A percentile compares a stretch with the other conserved stretches of the same genome.
phyloP scores from a whole-genome alignment of 1,140 invertebrate species.

The Aleiodes sp. region DNA sequence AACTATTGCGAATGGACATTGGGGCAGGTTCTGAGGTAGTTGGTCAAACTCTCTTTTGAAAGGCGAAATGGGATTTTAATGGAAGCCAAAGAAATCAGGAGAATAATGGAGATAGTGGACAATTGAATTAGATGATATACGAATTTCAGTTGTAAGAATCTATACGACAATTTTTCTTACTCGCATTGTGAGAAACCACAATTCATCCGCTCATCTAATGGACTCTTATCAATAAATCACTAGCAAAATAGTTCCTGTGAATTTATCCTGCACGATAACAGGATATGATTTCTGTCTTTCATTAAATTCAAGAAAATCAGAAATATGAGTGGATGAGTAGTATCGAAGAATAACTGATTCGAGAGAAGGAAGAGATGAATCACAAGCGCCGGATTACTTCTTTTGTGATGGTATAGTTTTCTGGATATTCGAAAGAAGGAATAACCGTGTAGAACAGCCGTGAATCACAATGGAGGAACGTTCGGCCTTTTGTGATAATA shows the following conservation, averaged over 20 bases:
- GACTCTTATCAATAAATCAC: conserved; percentile 56
- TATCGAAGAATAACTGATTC: background rate
- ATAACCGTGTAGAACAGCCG: conserved; percentile 31
- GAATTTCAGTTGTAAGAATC: background rate
- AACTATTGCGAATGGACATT: conserved; percentile 17
- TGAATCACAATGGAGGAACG: conserved; percentile 45
- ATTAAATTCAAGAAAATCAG: background rate
- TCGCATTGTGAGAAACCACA: background rate
- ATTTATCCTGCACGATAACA: conserved; percentile 44
- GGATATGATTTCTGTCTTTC: conserved; percentile 1
- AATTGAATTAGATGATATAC: conserved; percentile 12
- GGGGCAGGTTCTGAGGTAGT: conserved; percentile 8
- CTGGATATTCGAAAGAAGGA: background rate
- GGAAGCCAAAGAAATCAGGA: conserved; percentile 12
- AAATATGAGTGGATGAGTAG: background rate
- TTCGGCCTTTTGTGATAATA: conserved; percentile 42
- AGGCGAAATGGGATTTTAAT: conserved; percentile 29
- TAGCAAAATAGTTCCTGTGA: conserved; percentile 42
- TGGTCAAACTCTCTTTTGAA: conserved; percentile 14
- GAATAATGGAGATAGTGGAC: background rate
- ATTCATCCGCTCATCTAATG: conserved; percentile 45
- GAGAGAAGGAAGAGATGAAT: background rate
- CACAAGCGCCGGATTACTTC: background rate
- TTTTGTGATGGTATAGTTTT: background rate
- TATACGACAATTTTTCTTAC: background rate